Percentiles rank a stretch among this genome's conserved stretches.
phyloP scores from a whole-genome alignment of 1,140 invertebrate species.

The Halictus rubicundus region DNA sequence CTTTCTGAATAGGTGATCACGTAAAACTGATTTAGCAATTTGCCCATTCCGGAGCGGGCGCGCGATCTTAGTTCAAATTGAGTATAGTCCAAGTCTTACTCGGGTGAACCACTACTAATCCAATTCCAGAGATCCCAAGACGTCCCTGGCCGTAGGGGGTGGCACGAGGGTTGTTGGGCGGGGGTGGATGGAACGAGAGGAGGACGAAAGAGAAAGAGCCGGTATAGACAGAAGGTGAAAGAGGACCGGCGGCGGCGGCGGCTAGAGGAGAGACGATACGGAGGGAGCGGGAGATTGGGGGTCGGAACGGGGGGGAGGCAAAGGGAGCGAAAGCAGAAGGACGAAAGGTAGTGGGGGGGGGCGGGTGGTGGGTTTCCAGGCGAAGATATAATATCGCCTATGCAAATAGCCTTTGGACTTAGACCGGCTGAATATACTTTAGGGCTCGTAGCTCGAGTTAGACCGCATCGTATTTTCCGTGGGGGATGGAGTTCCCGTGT shows the following conservation, averaged over 20 bases:
- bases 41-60: slow-evolving; percentile 74
- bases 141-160: slow-evolving; percentile 63
- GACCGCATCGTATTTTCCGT: slow-evolving; percentile 55
- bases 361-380: slow-evolving; percentile 54
- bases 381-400: slow-evolving; percentile 80
- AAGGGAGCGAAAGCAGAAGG: slow-evolving; percentile 11
- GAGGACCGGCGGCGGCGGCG: too few species aligned
- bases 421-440: slow-evolving; percentile 78
- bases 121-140: slow-evolving; percentile 79
- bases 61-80: slow-evolving; percentile 81
- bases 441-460: slow-evolving; percentile 59
- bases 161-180: slow-evolving; percentile 34
- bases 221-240: slow-evolving; percentile 38
- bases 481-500: slow-evolving; percentile 20
- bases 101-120: slow-evolving; percentile 81
- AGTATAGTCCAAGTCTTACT: slow-evolving; percentile 81
- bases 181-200: slow-evolving; percentile 23
- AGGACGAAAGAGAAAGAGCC: slow-evolving; percentile 60
- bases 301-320: slow-evolving; percentile 19
- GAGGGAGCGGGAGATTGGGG: slow-evolving; percentile 16
- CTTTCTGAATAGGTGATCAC: slow-evolving; percentile 81
- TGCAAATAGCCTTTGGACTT: slow-evolving; percentile 81
- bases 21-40: slow-evolving; percentile 82
- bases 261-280: slow-evolving; percentile 11
- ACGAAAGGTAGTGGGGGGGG: slow-evolving; percentile 14